These are phyloP conservation scores for Bradysia coprophila DNA, from an alignment of 1,140 invertebrate species.

Conservation along the genomic window DNA sequence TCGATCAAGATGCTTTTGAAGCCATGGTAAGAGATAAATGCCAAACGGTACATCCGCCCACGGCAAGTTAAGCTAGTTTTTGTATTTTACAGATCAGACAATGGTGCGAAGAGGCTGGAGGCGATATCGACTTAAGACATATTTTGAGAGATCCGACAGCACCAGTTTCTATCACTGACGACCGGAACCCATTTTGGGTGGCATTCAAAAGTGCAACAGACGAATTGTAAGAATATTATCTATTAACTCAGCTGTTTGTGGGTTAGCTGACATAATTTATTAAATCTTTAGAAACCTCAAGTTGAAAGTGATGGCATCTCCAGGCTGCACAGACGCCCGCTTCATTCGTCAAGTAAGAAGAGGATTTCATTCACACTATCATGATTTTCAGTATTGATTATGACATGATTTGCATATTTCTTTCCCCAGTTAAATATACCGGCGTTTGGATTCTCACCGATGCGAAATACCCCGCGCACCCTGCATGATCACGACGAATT, in stretches of 20 bases:
- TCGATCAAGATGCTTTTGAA: constrained; percentile 50
- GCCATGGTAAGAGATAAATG: constrained; percentile 25
- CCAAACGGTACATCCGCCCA: constrained; percentile 24
- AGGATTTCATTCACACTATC: too few species aligned
- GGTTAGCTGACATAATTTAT: too few species aligned
- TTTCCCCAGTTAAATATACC: constrained; percentile 48
- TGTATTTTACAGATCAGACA: constrained; percentile 28
- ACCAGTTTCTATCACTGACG: constrained; percentile 36
- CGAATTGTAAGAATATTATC: constrained; percentile 15
- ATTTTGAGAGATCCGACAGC: constrained; percentile 34
- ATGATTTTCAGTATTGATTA: too few species aligned
- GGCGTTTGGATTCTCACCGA: constrained; percentile 64
- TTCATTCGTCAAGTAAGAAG: constrained; percentile 52
- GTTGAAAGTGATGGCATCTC: constrained; percentile 48
- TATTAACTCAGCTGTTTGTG: too few species aligned
- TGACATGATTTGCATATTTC: too few species aligned
- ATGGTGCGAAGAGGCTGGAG: constrained; percentile 43
- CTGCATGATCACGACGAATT: constrained; percentile 69
- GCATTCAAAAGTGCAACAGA: too few species aligned
- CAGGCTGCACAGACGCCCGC: constrained; percentile 60
- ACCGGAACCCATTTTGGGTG: constrained; percentile 53
- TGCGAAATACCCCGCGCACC: constrained; percentile 49
- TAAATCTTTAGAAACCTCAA: constrained; percentile 26
- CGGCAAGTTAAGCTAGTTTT: constrained; percentile 27
- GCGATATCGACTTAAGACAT: constrained; percentile 18